Base-by-base conservation (phyloP, 2,888 invertebrate genomes). In the Sturmia bella region DNA sequence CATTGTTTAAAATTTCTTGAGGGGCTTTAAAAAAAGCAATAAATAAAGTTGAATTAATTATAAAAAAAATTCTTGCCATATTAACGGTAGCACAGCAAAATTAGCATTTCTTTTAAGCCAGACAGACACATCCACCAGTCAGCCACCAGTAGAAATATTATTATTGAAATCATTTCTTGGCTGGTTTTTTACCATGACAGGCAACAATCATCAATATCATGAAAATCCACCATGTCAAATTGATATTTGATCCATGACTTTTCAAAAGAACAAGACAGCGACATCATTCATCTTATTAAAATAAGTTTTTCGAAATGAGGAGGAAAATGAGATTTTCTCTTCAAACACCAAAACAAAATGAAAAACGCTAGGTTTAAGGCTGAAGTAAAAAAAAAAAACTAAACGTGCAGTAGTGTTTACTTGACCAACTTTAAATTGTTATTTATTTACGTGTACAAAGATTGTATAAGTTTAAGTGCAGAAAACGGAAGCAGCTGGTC, bases 241-340 rank as follows among this genome's bases (percentile, higher is more conserved):
- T 89, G 89, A 87, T 89, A 87, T 89, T 88, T 88, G 89, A 89
- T 88, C 87, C 88, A 88, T 88, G 89, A 88, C 88, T 87, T 77
- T 81, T 57, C 63, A 66, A 54, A 77, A 77, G 50, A 66, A 85
- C 84, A 87, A 88, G 87, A 87, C 87, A 87, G 87, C 86, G 86
- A 87, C 87, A 88, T 88, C 89, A 87, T 88, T 88, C 88, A 88
- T 88, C 88, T 87, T 88, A 86, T 82, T 83, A 69, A 76, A 45
- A 12, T 17, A 24, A 50, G 17, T 12, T 5, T 7, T 7, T 32
- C 7, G 11, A 63, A 64, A 27, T 17, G 0, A 41, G 27, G 37
- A 50, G 1, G 17, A 19, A 21, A 48, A 59, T 17, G 32, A 17
- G 45, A 9, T 45, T 48, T 15, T 19, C 37, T 63, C 64, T 61